phyloP scores from a whole-genome alignment of 2,888 invertebrate genomes.

The Agrilus biguttatus region DNA sequence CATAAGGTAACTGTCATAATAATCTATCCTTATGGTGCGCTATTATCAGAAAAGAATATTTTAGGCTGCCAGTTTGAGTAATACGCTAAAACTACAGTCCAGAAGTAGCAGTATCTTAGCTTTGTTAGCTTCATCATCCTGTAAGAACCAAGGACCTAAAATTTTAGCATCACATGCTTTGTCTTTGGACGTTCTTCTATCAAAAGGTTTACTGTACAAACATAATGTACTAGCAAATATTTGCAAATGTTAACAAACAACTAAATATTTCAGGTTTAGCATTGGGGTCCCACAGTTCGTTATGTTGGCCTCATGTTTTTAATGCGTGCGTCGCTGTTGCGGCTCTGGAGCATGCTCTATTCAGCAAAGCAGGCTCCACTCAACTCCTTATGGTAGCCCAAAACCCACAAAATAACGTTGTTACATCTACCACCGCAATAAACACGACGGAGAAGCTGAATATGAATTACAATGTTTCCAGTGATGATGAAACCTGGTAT shows the following conservation, averaged over 20 bases:
- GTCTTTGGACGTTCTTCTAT: slow-evolving; percentile 80
- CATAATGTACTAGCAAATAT: background rate
- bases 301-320: slow-evolving; percentile 94
- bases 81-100: slow-evolving; percentile 73
- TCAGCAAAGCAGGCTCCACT: slow-evolving; percentile 65
- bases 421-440: slow-evolving; percentile 38
- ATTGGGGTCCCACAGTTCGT: slow-evolving; percentile 80
- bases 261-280: slow-evolving; percentile 56
- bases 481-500: slow-evolving; percentile 67
- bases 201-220: slow-evolving; percentile 20
- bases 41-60: slow-evolving; percentile 9
- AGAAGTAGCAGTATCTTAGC: slow-evolving; percentile 83
- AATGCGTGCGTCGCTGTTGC: slow-evolving; percentile 87
- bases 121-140: slow-evolving; percentile 76
- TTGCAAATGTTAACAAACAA: too few species aligned
- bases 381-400: slow-evolving; percentile 49
- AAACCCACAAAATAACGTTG: slow-evolving; percentile 47
- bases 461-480: slow-evolving; percentile 43
- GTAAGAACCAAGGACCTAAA: slow-evolving; percentile 63
- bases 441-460: slow-evolving; percentile 43
- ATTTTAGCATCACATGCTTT: slow-evolving; percentile 80
- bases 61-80: slow-evolving; percentile 77
- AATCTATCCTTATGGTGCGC: background rate
- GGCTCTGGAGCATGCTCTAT: slow-evolving; percentile 79
- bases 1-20: slow-evolving; percentile 47